Evolutionary conservation across 2,888 invertebrate species (phyloP).

Genomic region (Tinea trinotella): DNA sequence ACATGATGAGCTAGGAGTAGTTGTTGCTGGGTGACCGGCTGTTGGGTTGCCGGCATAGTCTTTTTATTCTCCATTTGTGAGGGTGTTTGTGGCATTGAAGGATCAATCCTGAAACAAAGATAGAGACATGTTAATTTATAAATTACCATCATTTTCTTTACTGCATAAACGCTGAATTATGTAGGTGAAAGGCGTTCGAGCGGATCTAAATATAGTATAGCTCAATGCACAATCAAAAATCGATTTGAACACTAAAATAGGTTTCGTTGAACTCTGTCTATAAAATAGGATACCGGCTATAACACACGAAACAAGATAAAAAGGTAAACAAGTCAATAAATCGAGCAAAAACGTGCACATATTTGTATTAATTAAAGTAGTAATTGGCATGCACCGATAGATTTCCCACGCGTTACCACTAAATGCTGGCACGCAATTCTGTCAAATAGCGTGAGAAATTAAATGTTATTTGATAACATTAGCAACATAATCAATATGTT

Average conservation of each 20-base stretch:
- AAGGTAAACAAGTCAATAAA: not conserved
- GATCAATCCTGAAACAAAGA: conserved; percentile 77
- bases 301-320: not conserved
- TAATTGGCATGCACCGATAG: conserved; percentile 2
- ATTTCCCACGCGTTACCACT: conserved; percentile 8
- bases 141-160: not conserved
- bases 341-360: not conserved
- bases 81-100: conserved; percentile 75
- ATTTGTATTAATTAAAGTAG: not conserved
- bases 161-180: not conserved
- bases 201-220: not conserved
- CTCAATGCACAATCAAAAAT: not conserved
- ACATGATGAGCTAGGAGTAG: conserved; percentile 58
- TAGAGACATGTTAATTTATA: conserved; percentile 21
- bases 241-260: conserved; percentile 6
- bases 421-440: not conserved
- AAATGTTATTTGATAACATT: not conserved
- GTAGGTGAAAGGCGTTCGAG: not conserved
- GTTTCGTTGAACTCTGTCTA: not conserved
- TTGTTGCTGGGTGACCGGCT: conserved; percentile 65
- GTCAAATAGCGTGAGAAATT: conserved; percentile 1
- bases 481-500: not conserved
- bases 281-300: not conserved
- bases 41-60: conserved; percentile 64
- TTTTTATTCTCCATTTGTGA: conserved; percentile 79